Conservation (phyloP, 2,888 invertebrate species). For the Sesia bembeciformis region DNA sequence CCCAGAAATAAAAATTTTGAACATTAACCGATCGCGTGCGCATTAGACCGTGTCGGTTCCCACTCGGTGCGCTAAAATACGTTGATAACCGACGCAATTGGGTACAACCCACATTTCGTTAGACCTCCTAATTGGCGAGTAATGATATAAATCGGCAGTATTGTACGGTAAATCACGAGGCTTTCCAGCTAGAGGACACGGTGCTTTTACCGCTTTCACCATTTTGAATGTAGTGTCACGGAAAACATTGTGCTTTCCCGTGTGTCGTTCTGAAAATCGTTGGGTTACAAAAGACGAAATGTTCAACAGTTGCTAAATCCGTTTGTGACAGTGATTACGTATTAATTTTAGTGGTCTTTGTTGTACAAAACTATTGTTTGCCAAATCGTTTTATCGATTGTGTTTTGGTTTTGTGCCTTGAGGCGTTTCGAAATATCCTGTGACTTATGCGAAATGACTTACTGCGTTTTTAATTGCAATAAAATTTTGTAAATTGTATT, state of each 20-base stretch:
- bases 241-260: too few species aligned
- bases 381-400: neutral
- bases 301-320: constrained; percentile 16
- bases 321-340: constrained; percentile 27
- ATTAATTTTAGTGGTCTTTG: constrained; percentile 20
- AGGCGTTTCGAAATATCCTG: neutral
- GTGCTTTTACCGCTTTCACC: too few species aligned
- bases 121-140: too few species aligned
- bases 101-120: too few species aligned
- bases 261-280: too few species aligned
- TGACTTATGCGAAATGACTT: neutral
- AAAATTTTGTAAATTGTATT: too few species aligned
- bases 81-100: too few species aligned
- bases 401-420: neutral
- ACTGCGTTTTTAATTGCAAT: neutral
- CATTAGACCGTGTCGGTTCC: constrained; percentile 19
- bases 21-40: constrained; percentile 6
- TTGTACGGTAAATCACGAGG: too few species aligned
- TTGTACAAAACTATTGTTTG: constrained; percentile 1
- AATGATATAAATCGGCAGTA: too few species aligned
- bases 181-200: too few species aligned
- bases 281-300: constrained; percentile 2
- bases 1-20: neutral
- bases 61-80: constrained; percentile 13
- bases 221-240: too few species aligned